phyloP scores from a whole-genome alignment of 2,113 vertebrate species.

The Gymnobelideus leadbeateri region DNA sequence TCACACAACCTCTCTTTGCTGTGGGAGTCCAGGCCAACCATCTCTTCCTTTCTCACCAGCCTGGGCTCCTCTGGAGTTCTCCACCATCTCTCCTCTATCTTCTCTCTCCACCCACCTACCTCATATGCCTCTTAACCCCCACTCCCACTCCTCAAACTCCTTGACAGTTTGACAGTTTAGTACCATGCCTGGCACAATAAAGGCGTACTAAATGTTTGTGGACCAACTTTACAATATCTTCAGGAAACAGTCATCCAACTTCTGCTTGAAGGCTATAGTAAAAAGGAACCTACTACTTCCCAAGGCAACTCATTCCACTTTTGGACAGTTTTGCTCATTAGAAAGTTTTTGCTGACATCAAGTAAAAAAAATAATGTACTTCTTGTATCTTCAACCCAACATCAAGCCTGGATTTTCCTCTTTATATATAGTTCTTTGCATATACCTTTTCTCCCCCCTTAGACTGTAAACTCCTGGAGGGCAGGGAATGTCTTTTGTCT shows the following conservation, averaged over 20 bases:
- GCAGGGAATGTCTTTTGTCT: no score
- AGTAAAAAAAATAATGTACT: background rate
- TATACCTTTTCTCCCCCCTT: no score
- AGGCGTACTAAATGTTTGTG: background rate
- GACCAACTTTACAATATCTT: background rate
- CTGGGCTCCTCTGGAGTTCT: background rate
- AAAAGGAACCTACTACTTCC: background rate
- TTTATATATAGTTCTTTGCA: no score
- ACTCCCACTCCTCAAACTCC: background rate
- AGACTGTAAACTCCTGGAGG: no score
- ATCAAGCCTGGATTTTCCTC: no score
- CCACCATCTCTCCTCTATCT: background rate
- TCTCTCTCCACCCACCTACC: background rate
- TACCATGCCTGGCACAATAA: no score
- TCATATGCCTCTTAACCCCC: no score
- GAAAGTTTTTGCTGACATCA: background rate
- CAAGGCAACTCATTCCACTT: background rate
- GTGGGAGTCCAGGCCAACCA: no score
- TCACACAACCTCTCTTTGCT: no score
- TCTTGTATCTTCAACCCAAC: no score
- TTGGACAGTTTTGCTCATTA: background rate
- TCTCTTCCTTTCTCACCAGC: background rate
- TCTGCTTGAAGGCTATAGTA: background rate
- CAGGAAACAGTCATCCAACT: background rate
- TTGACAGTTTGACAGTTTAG: background rate